A percentile compares a stretch with the other conserved stretches of the same genome.
phyloP scores from a whole-genome alignment of 2,888 invertebrate genomes.

The Bhutanitis thaidina region DNA sequence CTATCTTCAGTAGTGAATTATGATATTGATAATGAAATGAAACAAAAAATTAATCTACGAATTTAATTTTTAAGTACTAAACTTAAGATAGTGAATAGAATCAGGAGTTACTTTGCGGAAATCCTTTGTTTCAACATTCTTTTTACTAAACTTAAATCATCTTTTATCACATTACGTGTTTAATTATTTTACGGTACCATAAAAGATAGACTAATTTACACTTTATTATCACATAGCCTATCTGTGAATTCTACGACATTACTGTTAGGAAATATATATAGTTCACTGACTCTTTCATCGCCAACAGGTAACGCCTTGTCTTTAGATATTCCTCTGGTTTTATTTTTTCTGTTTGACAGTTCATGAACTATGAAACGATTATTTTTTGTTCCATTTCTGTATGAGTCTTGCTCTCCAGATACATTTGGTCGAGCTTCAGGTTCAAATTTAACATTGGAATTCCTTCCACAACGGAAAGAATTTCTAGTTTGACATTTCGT shows the following conservation, averaged over 20 bases:
- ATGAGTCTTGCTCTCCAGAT: slow-evolving; percentile 39
- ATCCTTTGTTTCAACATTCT: too few relatives aligned
- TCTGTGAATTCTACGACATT: slow-evolving; percentile 71
- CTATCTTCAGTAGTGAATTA: too few relatives aligned
- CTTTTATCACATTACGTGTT: slow-evolving; percentile 19
- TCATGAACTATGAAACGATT: slow-evolving; percentile 20
- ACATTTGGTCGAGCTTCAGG: slow-evolving; percentile 48
- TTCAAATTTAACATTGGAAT: slow-evolving; percentile 37
- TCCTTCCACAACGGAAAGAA: slow-evolving; percentile 52
- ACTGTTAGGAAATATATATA: slow-evolving; percentile 72
- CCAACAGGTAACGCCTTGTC: slow-evolving; percentile 49
- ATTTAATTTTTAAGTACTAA: slow-evolving; percentile 5
- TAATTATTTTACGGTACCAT: slow-evolving; percentile 13
- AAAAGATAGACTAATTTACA: slow-evolving; percentile 41
- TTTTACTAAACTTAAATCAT: slow-evolving; percentile 1
- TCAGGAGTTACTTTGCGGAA: too few relatives aligned
- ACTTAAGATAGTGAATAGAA: too few relatives aligned
- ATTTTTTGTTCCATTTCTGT: slow-evolving; percentile 32
- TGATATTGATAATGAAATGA: not conserved
- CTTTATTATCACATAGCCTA: slow-evolving; percentile 65
- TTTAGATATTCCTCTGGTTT: slow-evolving; percentile 34
- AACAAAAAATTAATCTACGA: slow-evolving; percentile 7
- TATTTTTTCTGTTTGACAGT: slow-evolving; percentile 36
- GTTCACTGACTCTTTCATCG: slow-evolving; percentile 65
- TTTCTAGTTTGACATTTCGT: slow-evolving; percentile 46